Evolutionary conservation across 1,140 invertebrate genomes (phyloP).

Genomic region (Archivesica marissinica): DNA sequence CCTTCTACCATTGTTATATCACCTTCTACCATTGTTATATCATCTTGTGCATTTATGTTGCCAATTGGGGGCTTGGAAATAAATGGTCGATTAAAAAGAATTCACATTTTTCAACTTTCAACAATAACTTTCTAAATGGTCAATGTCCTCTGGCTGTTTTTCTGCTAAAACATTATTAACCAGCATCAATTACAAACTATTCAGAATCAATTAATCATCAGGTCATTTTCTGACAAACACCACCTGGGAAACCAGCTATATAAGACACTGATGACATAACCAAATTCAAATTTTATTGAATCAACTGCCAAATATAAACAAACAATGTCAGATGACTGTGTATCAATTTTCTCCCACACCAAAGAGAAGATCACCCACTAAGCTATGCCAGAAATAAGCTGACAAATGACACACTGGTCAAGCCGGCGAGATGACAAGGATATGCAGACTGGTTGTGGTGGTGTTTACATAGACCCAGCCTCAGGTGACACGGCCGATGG

Average conservation of each 20-base stretch:
- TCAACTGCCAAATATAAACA: constrained; percentile 20
- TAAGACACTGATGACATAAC: background rate
- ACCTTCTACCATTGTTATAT: no score
- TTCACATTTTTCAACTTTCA: no score
- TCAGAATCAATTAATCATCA: constrained; percentile 18
- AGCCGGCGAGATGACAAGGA: constrained; percentile 39
- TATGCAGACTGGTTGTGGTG: background rate
- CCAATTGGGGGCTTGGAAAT: no score
- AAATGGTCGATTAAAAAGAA: no score
- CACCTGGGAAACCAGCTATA: constrained; percentile 29
- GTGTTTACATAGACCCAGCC: constrained; percentile 30
- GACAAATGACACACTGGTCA: background rate
- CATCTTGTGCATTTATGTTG: no score
- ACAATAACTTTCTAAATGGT: no score
- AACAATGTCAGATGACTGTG: background rate
- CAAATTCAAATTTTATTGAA: background rate
- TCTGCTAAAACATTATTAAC: background rate
- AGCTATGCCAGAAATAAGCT: background rate
- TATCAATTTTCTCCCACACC: background rate
- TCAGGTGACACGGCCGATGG: constrained; percentile 38
- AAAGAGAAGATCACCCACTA: background rate
- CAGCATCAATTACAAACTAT: constrained; percentile 12
- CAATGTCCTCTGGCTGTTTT: background rate
- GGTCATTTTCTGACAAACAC: background rate
- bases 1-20: no score